Evolutionary conservation across 2,113 vertebrate species (phyloP).

Genomic region (Heliornis fulica): DNA sequence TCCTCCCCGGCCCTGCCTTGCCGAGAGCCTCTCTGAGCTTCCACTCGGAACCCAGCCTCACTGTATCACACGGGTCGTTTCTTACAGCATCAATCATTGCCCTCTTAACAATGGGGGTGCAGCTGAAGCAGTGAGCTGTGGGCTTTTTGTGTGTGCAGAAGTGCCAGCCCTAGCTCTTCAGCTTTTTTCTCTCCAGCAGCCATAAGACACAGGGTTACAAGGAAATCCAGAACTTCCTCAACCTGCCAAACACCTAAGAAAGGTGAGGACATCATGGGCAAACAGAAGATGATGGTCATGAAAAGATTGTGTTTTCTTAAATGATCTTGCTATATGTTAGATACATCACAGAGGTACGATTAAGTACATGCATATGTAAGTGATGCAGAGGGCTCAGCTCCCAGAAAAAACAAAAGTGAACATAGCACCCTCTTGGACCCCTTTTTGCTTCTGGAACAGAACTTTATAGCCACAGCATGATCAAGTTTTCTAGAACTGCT

Average conservation of each 20-base stretch:
- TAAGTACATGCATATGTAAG: not conserved
- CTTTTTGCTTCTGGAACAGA: not conserved
- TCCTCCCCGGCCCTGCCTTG: not conserved
- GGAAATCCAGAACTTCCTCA: not conserved
- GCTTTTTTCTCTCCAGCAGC: not conserved
- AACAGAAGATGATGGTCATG: not conserved
- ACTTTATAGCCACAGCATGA: not conserved
- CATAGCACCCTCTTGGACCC: not conserved
- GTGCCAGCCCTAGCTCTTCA: not conserved
- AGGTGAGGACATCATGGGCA: not conserved
- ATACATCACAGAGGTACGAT: rapidly evolving
- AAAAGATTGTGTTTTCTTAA: not conserved
- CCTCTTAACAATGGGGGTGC: not conserved
- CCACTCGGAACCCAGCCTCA: not conserved
- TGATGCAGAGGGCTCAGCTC: not conserved
- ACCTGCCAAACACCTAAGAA: rapidly evolving
- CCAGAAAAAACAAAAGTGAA: not conserved
- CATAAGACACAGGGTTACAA: not conserved
- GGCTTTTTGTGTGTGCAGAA: not conserved
- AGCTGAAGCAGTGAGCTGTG: not conserved
- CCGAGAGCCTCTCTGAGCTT: not conserved
- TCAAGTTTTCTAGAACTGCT: not conserved
- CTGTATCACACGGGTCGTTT: rapidly evolving
- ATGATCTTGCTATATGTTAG: not conserved
- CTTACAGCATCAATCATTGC: not conserved